Base-by-base conservation (phyloP, 2,113 vertebrate genomes). In the Dissostichus mawsoni region DNA sequence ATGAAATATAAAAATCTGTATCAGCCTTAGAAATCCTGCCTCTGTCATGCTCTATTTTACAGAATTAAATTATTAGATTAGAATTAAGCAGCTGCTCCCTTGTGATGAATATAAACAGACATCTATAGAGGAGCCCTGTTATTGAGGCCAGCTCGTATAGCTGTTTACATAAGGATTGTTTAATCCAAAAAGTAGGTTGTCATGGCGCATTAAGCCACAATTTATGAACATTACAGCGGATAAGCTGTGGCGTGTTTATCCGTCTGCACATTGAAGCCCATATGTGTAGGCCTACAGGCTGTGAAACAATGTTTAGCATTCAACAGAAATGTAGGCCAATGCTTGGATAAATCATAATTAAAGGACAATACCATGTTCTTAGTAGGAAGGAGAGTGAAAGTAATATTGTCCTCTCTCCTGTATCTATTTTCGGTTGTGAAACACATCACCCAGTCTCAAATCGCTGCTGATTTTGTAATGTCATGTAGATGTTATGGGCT, bases 141-240 rank as follows among this genome's bases (percentile, higher is more conserved):
- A 85, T 92, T 64, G 70, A 90, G 88, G 85, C 74, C 88, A 84
- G 33, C 70, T 80, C 69, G 11, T 78, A 78, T 78, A 69, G 78
- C 76, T 64, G 81, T 69, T 64, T 87, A 69, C 77, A 66, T 86
- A 67, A 87, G 76, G 71, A 74, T 56, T 8, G 74, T 83, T 76
- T 76, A 86, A 81, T 81, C 64, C 86, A 80, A 62, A 79, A 84
- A 84, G 75, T 83, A 59, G 83, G 85, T 80, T 87, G 77, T 64
- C 69, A 65, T 58, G 77, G 67, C 7, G 52, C 73, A 25, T 63
- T 76, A 84, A 74, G 69, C n/a, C 75, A 64, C 50, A 61, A 69
- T 74, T 83, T 69, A 83, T 87, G 87, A 85, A 81, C 81, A 76
- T 80, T 79, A 75, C 62, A 57, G n/a, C 76, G 55, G 82, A 86